phyloP scores from a whole-genome alignment of 1,140 invertebrate genomes.

The Chironomus striatipennis region DNA sequence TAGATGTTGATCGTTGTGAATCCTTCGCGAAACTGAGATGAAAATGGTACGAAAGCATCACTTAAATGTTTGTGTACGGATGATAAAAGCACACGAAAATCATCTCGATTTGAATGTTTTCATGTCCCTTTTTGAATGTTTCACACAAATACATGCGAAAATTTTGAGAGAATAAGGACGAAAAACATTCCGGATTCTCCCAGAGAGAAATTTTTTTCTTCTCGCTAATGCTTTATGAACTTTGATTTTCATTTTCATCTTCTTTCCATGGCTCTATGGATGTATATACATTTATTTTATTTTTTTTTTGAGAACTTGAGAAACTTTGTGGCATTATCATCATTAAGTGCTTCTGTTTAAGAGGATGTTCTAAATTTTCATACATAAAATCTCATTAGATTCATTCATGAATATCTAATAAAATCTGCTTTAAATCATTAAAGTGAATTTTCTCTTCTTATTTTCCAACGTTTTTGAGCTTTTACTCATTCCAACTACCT shows the following conservation, averaged over 20 bases:
- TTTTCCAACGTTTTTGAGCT: not conserved
- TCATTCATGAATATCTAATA: slow-evolving; percentile 11
- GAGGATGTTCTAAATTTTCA: slow-evolving; percentile 3
- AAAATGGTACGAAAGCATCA: not conserved
- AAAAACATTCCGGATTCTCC: not conserved
- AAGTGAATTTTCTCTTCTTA: not conserved
- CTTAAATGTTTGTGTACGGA: not conserved
- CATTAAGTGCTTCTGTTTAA: not conserved
- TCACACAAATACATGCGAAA: not conserved
- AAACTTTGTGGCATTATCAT: slow-evolving; percentile 8
- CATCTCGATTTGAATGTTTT: not conserved
- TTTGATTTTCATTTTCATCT: slow-evolving; percentile 2
- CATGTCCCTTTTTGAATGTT: not conserved
- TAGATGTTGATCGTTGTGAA: not conserved
- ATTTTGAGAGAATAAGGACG: not conserved
- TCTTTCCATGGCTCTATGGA: not conserved
- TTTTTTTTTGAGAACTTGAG: not conserved
- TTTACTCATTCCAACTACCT: no score
- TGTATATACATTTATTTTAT: not conserved
- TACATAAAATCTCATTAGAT: slow-evolving; percentile 12
- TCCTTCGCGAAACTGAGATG: slow-evolving; percentile 14
- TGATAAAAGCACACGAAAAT: not conserved
- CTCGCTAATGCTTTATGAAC: not conserved
- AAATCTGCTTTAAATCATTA: not conserved
- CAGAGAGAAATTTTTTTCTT: not conserved